Percentiles rank a stretch among this genome's conserved stretches.
These are phyloP conservation scores for Platyscelio sp. DNA, from an alignment of 2,888 invertebrate species.

Conservation along the genomic window DNA sequence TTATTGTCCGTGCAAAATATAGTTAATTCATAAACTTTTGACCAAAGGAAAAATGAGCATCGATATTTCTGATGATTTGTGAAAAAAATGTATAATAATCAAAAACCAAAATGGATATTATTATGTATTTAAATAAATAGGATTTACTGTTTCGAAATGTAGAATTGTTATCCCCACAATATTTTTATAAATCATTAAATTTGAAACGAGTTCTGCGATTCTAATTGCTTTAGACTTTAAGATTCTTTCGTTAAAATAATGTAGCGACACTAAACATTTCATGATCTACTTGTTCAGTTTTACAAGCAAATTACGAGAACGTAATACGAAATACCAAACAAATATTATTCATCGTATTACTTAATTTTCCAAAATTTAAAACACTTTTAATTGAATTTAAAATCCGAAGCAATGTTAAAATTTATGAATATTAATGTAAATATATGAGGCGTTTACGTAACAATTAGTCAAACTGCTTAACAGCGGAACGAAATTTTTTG, in stretches of 20 bases:
- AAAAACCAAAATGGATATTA: too few species aligned
- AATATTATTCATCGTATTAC: constrained; percentile 22
- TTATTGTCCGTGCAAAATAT: too few species aligned
- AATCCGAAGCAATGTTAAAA: background rate
- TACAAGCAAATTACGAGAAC: constrained; percentile 32
- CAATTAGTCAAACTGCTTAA: too few species aligned
- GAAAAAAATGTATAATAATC: too few species aligned
- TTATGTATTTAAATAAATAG: too few species aligned
- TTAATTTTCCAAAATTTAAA: constrained; percentile 9
- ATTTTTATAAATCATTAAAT: constrained; percentile 43
- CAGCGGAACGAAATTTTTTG: too few species aligned
- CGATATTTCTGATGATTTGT: too few species aligned
- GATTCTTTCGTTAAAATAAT: constrained; percentile 35
- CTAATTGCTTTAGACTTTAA: constrained; percentile 32
- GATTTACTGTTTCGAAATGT: too few species aligned
- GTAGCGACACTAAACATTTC: constrained; percentile 33
- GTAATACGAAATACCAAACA: constrained; percentile 5
- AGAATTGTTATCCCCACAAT: constrained; percentile 12
- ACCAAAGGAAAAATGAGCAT: too few species aligned
- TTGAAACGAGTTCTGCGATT: background rate
- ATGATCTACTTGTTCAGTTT: constrained; percentile 40
- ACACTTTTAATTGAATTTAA: constrained; percentile 12
- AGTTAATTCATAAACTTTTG: too few species aligned
- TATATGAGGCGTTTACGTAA: too few species aligned
- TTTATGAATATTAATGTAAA: background rate